These are phyloP conservation scores for Notothenia coriiceps DNA, from an alignment of 2,113 vertebrate species.

Conservation along the genomic window DNA sequence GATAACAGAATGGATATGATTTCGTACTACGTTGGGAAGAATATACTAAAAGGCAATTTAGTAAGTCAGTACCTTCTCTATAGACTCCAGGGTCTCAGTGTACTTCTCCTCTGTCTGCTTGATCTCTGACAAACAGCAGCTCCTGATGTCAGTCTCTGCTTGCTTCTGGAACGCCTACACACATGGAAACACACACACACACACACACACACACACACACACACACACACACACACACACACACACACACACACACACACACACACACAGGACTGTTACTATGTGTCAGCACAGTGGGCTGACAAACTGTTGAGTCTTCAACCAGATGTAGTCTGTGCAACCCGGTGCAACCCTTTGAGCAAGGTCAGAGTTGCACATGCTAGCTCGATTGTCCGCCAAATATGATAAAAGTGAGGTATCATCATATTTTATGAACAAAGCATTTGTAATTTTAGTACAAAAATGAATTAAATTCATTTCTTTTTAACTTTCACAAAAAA, in stretches of 20 bases:
- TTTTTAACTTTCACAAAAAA: too few relatives aligned
- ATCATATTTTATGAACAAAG: neutral
- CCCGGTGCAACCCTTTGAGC: neutral
- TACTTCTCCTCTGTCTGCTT: constrained; percentile 99
- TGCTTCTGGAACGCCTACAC: constrained; percentile 87
- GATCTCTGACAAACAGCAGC: constrained; percentile 95
- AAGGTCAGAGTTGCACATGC: constrained; percentile 28
- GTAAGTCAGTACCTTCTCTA: constrained; percentile 87
- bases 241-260: constrained; percentile 29
- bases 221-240: constrained; percentile 36
- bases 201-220: constrained; percentile 39
- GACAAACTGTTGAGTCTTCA: constrained; percentile 36
- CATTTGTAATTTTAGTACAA: neutral
- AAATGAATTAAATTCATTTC: too few relatives aligned
- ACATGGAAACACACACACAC: constrained; percentile 31
- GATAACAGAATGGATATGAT: neutral
- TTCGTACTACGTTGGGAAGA: too few relatives aligned
- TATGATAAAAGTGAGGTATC: neutral
- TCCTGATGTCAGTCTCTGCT: constrained; percentile 93
- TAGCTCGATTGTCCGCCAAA: neutral
- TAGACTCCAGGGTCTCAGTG: constrained; percentile 96
- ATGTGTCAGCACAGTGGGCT: constrained; percentile 29
- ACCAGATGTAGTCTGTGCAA: constrained; percentile 32
- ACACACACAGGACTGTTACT: constrained; percentile 12
- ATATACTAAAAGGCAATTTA: too few relatives aligned